Conservation (phyloP, 2,113 vertebrate species). For the Sminthopsis crassicaudata region DNA sequence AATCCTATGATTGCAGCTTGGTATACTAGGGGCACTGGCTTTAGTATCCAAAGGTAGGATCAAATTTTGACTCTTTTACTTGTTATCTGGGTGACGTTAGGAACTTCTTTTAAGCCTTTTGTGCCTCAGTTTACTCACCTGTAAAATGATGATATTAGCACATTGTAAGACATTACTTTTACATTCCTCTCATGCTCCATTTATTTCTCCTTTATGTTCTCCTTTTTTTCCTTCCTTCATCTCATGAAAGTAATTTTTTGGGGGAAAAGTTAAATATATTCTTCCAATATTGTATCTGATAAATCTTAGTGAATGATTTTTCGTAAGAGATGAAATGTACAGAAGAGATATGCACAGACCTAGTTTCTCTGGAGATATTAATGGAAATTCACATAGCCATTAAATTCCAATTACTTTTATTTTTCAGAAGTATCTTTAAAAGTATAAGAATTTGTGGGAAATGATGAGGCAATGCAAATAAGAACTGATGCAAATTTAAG, state of each 20-base stretch:
- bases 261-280: neutral
- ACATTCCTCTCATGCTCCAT: no score
- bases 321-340: neutral
- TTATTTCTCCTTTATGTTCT: no score
- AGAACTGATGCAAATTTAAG: no score
- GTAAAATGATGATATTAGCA: neutral
- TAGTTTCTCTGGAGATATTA: neutral
- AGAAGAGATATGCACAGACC: neutral
- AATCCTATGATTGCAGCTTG: neutral
- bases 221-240: neutral
- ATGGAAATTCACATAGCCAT: neutral
- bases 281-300: neutral
- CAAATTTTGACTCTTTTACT: no score
- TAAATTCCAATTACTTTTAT: neutral
- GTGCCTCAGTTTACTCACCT: neutral
- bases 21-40: neutral
- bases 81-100: no score
- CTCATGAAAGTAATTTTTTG: neutral
- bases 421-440: neutral
- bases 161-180: neutral
- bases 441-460: neutral
- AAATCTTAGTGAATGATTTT: neutral
- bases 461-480: neutral
- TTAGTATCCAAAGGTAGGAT: no score
- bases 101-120: no score